A percentile compares a stretch with the other conserved stretches of the same genome.
Conservation (phyloP, 2,888 invertebrate species). For the Archips xylosteana region DNA sequence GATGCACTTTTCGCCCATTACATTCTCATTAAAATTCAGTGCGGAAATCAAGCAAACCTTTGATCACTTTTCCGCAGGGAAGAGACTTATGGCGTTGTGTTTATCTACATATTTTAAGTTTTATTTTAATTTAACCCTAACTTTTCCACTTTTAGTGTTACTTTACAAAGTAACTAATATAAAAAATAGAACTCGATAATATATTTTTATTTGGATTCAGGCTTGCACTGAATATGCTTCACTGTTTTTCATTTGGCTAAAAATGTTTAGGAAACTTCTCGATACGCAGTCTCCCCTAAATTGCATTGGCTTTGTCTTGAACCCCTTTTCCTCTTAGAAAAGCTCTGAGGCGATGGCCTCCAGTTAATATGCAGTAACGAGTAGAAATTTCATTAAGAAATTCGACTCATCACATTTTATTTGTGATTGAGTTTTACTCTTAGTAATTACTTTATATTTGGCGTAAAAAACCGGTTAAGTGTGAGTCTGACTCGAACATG, state of each 20-base stretch:
- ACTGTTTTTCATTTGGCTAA: slow-evolving; percentile 10
- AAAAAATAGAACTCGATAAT: not conserved
- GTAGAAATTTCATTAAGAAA: slow-evolving; percentile 39
- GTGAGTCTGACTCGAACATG: too few relatives aligned
- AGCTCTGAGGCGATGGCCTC: slow-evolving; percentile 31
- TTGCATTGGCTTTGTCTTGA: slow-evolving; percentile 39
- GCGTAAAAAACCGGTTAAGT: too few relatives aligned
- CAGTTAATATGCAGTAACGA: slow-evolving; percentile 40
- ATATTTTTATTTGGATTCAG: not conserved
- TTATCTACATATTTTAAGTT: too few relatives aligned
- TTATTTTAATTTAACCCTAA: too few relatives aligned
- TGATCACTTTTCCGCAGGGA: too few relatives aligned
- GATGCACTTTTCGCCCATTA: too few relatives aligned
- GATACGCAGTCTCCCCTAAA: slow-evolving; percentile 38
- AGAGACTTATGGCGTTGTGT: too few relatives aligned
- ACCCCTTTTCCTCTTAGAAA: slow-evolving; percentile 40
- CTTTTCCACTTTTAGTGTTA: too few relatives aligned
- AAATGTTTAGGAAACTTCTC: slow-evolving; percentile 32
- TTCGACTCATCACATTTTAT: slow-evolving; percentile 7
- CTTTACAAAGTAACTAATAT: too few relatives aligned
- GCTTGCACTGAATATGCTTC: not conserved
- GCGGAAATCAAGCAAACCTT: too few relatives aligned
- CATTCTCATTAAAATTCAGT: too few relatives aligned
- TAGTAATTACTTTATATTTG: too few relatives aligned
- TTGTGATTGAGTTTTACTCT: not conserved